Percentiles rank a stretch among this genome's conserved stretches.
These are phyloP conservation scores for Leucophora obtusa DNA, from an alignment of 2,888 invertebrate genomes.

Conservation along the genomic window DNA sequence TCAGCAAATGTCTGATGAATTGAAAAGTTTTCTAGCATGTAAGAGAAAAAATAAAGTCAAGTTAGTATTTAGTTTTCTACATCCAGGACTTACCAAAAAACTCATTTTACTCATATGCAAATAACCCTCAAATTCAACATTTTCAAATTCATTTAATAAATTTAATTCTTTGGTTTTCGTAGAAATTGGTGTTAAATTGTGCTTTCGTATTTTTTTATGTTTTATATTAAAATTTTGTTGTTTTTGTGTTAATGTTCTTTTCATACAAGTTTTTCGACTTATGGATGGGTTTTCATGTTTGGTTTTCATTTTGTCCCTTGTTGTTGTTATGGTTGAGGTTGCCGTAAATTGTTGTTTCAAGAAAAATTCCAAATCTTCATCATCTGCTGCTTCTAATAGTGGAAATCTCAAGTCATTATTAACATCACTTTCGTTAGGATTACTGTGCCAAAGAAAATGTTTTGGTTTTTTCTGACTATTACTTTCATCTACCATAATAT, in stretches of 20 bases:
- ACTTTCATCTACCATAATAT: slow-evolving; percentile 72
- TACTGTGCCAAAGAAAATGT: slow-evolving; percentile 43
- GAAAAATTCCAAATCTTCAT: slow-evolving; percentile 69
- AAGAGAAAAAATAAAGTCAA: background rate
- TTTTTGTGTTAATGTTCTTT: slow-evolving; percentile 4
- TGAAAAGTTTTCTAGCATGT: slow-evolving; percentile 64
- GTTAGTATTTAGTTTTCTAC: background rate
- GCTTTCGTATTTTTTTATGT: background rate
- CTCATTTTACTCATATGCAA: slow-evolving; percentile 74
- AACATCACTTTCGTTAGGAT: slow-evolving; percentile 22
- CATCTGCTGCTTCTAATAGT: slow-evolving; percentile 70
- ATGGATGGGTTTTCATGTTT: background rate
- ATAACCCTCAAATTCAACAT: slow-evolving; percentile 71
- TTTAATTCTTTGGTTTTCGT: slow-evolving; percentile 68
- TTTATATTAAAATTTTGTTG: background rate
- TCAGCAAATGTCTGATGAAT: slow-evolving; percentile 58
- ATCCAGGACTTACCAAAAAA: slow-evolving; percentile 70
- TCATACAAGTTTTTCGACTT: slow-evolving; percentile 22
- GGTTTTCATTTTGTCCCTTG: too few relatives aligned
- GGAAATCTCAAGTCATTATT: slow-evolving; percentile 55
- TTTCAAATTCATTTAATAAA: slow-evolving; percentile 73
- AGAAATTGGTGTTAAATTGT: background rate
- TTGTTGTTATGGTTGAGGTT: background rate
- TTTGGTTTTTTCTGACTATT: slow-evolving; percentile 60
- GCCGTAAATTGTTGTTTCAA: slow-evolving; percentile 55